phyloP scores from a whole-genome alignment of 2,888 invertebrate genomes.

The Chymomyza amoena region DNA sequence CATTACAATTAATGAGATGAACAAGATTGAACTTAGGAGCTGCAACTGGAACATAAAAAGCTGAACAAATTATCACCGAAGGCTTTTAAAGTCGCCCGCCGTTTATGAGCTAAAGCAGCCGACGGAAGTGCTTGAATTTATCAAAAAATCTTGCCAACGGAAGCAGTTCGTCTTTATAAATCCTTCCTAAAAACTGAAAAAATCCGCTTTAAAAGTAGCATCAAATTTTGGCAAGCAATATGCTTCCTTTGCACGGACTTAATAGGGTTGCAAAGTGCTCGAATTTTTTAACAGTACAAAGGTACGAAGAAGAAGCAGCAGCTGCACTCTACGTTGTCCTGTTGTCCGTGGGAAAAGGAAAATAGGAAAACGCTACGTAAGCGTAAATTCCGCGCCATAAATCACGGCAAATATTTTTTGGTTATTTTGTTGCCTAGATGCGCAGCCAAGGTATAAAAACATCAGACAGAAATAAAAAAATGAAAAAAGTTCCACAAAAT shows the following conservation, averaged over 20 bases:
- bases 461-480: conserved; percentile 7
- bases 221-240: not conserved
- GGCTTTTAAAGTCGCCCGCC: not conserved
- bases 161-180: conserved; percentile 15
- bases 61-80: not conserved
- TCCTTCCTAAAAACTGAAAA: not conserved
- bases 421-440: conserved; percentile 24
- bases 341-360: not conserved
- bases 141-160: conserved; percentile 15
- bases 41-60: not conserved
- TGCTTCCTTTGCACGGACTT: not conserved
- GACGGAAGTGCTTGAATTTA: conserved; percentile 25
- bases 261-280: not conserved
- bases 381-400: conserved; percentile 65
- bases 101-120: not conserved
- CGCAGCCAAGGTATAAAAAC: conserved; percentile 25
- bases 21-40: not conserved
- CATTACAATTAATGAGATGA: not conserved
- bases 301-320: conserved; percentile 24
- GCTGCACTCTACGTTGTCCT: conserved; percentile 14
- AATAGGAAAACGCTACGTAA: conserved; percentile 36
- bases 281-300: conserved; percentile 6
- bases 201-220: not conserved
- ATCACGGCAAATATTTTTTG: conserved; percentile 58
- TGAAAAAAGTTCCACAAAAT: conserved; percentile 31